Conservation (phyloP, 2,888 invertebrate species). For the Eumerus sabulonum region DNA sequence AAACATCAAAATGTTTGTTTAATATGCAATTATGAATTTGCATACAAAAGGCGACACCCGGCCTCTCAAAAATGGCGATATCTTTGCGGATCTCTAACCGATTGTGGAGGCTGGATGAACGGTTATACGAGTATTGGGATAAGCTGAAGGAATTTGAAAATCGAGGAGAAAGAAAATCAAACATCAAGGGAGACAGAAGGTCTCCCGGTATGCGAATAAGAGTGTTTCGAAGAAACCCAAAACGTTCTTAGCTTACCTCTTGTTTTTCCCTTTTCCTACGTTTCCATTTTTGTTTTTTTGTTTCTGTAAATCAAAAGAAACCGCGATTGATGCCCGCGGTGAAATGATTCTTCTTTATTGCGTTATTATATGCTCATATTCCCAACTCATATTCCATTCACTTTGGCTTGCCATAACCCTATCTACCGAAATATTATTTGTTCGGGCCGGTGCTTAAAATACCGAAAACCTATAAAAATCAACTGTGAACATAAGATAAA, state of each 20-base stretch:
- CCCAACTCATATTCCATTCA: conserved; percentile 41
- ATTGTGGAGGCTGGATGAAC: conserved; percentile 9
- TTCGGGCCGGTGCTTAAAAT: conserved; percentile 6
- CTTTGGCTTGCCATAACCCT: conserved; percentile 34
- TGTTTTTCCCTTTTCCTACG: background rate
- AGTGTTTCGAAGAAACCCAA: conserved; percentile 20
- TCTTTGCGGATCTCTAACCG: no score
- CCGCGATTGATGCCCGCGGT: conserved; percentile 68
- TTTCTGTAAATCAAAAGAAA: conserved; percentile 51
- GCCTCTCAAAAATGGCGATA: conserved; percentile 1
- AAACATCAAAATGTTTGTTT: conserved; percentile 67
- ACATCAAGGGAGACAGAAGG: conserved; percentile 45
- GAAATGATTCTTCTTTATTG: conserved; percentile 68
- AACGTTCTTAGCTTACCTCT: conserved; percentile 21
- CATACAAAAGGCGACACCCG: conserved; percentile 58
- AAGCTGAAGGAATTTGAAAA: conserved; percentile 7
- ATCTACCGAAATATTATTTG: conserved; percentile 41
- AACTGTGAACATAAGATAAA: conserved; percentile 61
- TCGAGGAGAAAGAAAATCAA: background rate
- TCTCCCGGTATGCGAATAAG: conserved; percentile 24
- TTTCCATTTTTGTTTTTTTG: no score
- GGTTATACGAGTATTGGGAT: conserved; percentile 13
- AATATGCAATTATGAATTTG: conserved; percentile 66
- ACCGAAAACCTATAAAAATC: conserved; percentile 54
- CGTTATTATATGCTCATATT: conserved; percentile 65